Conservation (phyloP, 2,888 invertebrate species). For the Ischnura elegans region DNA sequence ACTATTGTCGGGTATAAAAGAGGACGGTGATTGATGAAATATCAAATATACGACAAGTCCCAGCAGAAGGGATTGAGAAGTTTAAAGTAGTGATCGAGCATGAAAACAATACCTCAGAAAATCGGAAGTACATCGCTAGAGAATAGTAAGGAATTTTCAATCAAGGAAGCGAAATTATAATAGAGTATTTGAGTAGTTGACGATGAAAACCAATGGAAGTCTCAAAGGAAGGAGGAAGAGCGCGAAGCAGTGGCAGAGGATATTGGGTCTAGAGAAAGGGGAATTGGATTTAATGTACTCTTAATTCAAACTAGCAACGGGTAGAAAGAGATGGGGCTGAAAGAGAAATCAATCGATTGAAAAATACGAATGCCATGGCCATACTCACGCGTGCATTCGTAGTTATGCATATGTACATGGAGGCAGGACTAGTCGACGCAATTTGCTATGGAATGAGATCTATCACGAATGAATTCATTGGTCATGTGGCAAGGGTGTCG, state of each 20-base stretch:
- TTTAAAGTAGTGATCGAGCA: no score
- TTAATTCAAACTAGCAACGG: background rate
- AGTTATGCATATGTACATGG: background rate
- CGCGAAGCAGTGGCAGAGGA: background rate
- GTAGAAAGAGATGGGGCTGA: background rate
- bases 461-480: background rate
- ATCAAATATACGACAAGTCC: no score
- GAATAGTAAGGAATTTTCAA: background rate
- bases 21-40: no score
- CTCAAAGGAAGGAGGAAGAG: background rate
- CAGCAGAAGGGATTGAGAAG: no score
- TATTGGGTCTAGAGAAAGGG: background rate
- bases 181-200: no score
- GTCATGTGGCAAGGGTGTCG: background rate
- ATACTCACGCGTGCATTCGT: background rate
- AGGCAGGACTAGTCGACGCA: background rate
- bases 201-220: background rate
- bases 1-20: no score
- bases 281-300: background rate
- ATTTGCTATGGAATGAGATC: constrained; percentile 3
- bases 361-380: background rate
- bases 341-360: background rate
- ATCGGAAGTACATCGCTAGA: no score
- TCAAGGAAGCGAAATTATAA: no score
- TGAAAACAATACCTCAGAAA: no score